These are phyloP conservation scores for Poicephalus meyeri DNA, from an alignment of 2,113 vertebrate species.

Conservation along the genomic window DNA sequence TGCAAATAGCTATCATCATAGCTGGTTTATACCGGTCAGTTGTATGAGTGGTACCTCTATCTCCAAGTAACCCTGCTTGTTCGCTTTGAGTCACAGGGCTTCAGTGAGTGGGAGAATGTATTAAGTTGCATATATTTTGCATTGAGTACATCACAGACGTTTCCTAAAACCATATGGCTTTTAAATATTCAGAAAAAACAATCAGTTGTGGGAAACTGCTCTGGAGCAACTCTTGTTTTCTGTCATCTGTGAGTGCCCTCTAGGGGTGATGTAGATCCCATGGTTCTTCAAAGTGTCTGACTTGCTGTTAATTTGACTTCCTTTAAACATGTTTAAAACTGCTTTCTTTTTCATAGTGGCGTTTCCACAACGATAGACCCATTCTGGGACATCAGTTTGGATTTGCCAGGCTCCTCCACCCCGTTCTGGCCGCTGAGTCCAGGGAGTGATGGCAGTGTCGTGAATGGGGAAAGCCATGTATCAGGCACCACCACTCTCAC, in stretches of 20 bases:
- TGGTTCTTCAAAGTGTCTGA: not conserved
- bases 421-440: slow-evolving; percentile 99
- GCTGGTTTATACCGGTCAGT: not conserved
- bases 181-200: not conserved
- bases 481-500: slow-evolving; percentile 95
- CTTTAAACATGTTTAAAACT: not conserved
- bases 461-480: slow-evolving; percentile 93
- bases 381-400: slow-evolving; percentile 98
- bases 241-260: slow-evolving; percentile 3
- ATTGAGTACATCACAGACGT: not conserved
- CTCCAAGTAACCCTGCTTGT: not conserved
- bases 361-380: slow-evolving; percentile 99
- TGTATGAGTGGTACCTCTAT: not conserved
- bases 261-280: slow-evolving; percentile 15
- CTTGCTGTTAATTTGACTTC: not conserved
- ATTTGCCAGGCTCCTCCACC: slow-evolving; percentile 95
- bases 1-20: rapidly evolving
- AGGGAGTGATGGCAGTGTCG: slow-evolving; percentile 89
- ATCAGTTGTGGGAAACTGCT: not conserved
- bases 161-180: not conserved
- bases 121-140: not conserved
- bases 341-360: slow-evolving; percentile 74
- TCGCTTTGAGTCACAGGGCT: not conserved
- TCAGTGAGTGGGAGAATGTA: not conserved
- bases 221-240: not conserved